Percentiles rank a stretch among this genome's conserved stretches.
Conservation (phyloP, 2,113 vertebrate species). For the Parus major region DNA sequence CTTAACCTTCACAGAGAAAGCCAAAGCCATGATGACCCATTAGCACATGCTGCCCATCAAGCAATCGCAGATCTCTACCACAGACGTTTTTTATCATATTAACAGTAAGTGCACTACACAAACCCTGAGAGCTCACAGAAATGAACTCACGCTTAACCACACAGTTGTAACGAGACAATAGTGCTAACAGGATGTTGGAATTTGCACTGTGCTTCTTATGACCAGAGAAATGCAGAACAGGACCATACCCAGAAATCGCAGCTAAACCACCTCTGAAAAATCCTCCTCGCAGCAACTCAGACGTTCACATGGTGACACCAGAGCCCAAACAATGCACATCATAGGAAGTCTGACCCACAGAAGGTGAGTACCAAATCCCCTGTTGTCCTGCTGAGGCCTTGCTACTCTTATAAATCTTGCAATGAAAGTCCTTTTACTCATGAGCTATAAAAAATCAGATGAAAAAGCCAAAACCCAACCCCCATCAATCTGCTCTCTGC, state of each 20-base stretch:
- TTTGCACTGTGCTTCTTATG: background rate
- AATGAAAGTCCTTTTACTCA: background rate
- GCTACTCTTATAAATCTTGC: background rate
- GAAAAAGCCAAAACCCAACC: background rate
- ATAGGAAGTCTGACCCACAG: background rate
- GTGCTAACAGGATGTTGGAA: background rate
- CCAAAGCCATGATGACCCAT: background rate
- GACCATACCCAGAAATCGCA: background rate
- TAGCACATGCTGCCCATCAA: background rate
- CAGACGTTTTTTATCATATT: background rate
- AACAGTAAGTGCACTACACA: background rate
- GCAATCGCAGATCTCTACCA: background rate
- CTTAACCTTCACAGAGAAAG: background rate
- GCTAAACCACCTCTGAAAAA: background rate
- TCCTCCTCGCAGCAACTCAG: accelerated
- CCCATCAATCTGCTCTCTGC: background rate
- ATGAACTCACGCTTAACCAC: background rate
- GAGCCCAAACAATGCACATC: accelerated
- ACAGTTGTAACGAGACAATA: accelerated
- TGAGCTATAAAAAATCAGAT: background rate
- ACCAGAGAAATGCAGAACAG: background rate
- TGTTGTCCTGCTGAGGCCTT: background rate
- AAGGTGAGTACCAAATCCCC: background rate
- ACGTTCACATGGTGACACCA: background rate
- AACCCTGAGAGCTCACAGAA: background rate